Evolutionary conservation across 1,140 invertebrate species (phyloP).

Genomic region (Temnothorax nylanderi): DNA sequence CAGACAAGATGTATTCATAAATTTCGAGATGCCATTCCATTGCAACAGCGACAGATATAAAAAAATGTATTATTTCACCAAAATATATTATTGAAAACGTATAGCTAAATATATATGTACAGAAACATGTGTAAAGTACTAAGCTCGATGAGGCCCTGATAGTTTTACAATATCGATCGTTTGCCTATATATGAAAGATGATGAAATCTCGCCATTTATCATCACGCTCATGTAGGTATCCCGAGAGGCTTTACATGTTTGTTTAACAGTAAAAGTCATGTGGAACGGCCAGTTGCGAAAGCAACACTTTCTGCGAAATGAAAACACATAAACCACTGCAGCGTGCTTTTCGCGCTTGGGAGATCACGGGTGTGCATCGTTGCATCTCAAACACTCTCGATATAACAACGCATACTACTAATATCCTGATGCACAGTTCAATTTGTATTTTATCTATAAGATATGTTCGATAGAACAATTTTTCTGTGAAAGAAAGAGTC

Average conservation of each 20-base stretch:
- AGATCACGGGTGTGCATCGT: constrained; percentile 21
- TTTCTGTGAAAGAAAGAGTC: background rate
- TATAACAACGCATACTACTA: constrained; percentile 9
- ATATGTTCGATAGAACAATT: background rate
- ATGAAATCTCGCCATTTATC: constrained; percentile 48
- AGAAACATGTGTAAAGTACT: background rate
- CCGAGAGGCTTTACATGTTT: constrained; percentile 63
- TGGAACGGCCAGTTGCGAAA: constrained; percentile 47
- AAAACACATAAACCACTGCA: constrained; percentile 59
- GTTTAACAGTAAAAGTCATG: constrained; percentile 60
- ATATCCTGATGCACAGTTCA: constrained; percentile 27
- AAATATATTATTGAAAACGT: background rate
- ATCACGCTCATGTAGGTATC: constrained; percentile 54
- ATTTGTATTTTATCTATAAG: constrained; percentile 14
- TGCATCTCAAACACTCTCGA: constrained; percentile 17
- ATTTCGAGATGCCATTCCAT: background rate
- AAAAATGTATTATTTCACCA: background rate
- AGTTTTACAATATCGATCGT: constrained; percentile 27
- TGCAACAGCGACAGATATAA: background rate
- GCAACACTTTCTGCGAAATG: constrained; percentile 65
- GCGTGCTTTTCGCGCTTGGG: background rate
- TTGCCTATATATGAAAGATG: background rate
- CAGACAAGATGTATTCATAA: background rate
- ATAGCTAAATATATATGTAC: background rate
- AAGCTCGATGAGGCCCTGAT: background rate